Percentiles rank a stretch among this genome's conserved stretches.
Evolutionary conservation across 2,888 invertebrate genomes (phyloP).

Genomic region (Euspilapteryx auroguttella): DNA sequence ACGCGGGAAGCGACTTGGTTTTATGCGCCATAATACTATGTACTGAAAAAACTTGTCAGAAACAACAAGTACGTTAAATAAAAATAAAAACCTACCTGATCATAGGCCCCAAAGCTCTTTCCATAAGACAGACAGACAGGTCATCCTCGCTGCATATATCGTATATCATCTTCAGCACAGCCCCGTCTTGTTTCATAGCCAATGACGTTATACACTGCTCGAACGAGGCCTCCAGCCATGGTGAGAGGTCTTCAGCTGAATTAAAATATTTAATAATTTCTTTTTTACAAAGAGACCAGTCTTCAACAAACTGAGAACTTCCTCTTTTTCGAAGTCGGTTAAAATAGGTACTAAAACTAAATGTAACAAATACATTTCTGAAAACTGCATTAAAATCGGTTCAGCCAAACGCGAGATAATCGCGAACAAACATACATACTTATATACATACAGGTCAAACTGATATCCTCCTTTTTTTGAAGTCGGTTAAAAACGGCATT

Average conservation of each 20-base stretch:
- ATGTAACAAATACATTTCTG: no score
- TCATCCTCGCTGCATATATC: constrained; percentile 8
- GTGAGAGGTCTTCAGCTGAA: constrained; percentile 19
- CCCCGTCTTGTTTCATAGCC: constrained; percentile 11
- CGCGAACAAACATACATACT: no score
- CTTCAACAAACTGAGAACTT: no score
- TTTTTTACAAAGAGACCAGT: no score
- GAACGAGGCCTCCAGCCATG: constrained; percentile 35
- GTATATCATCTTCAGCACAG: constrained; percentile 12
- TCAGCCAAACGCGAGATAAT: no score
- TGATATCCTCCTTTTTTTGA: not conserved
- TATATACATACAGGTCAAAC: no score
- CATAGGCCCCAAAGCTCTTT: constrained; percentile 22
- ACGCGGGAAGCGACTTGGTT: no score
- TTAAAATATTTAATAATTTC: not conserved
- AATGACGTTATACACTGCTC: constrained; percentile 19
- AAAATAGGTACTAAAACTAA: no score
- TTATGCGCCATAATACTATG: not conserved
- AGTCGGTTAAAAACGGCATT: no score
- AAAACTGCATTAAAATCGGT: no score
- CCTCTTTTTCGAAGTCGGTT: no score
- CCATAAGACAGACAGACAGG: constrained; percentile 11
- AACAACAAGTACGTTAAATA: not conserved
- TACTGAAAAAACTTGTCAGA: not conserved
- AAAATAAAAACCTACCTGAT: constrained; percentile 18